Evolutionary conservation across 2,113 vertebrate species (phyloP).

Genomic region (Protobothrops mucrosquamatus): DNA sequence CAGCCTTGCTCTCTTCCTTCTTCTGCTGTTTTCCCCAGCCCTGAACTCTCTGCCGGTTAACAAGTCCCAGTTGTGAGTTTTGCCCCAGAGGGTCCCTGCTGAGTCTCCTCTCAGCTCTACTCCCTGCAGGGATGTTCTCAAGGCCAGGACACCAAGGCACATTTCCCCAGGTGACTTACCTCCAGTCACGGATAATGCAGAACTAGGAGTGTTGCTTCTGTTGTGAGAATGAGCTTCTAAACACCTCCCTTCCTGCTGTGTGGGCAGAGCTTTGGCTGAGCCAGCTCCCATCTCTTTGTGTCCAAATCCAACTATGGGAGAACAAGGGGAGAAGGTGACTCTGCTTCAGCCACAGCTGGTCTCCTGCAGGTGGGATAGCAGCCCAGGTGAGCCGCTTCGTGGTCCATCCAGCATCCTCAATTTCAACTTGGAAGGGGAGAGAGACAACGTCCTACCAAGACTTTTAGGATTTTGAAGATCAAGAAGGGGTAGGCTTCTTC

Average conservation of each 20-base stretch:
- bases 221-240: background rate
- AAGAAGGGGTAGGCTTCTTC: background rate
- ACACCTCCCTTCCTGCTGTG: background rate
- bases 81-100: background rate
- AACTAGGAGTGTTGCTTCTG: background rate
- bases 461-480: background rate
- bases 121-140: background rate
- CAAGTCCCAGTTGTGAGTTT: background rate
- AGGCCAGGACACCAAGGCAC: background rate
- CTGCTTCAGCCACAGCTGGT: background rate
- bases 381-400: background rate
- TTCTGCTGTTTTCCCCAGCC: rapidly evolving
- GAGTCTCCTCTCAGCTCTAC: background rate
- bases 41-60: background rate
- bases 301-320: background rate
- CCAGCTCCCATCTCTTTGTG: background rate
- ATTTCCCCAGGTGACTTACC: background rate
- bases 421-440: background rate
- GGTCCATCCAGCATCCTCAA: too few relatives aligned
- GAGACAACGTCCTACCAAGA: background rate
- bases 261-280: background rate
- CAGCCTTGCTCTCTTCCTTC: background rate
- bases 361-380: background rate
- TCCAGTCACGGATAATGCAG: background rate
- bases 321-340: background rate